These are phyloP conservation scores for Pollimyrus isidori DNA, from an alignment of 2,113 vertebrate species.

Conservation along the genomic window DNA sequence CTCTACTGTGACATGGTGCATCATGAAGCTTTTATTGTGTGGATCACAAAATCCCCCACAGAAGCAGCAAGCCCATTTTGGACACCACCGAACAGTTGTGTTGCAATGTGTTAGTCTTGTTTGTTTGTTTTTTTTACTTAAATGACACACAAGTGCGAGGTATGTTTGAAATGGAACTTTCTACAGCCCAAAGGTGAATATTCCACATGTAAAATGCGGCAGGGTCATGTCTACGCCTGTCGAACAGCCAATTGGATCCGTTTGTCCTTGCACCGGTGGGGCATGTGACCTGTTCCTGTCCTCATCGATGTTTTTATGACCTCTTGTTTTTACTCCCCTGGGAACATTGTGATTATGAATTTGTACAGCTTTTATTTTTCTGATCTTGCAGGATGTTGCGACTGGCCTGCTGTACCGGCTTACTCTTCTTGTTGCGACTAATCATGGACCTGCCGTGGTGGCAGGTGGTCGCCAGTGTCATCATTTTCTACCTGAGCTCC, in stretches of 20 bases:
- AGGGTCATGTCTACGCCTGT: background rate
- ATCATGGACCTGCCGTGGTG: constrained; percentile 75
- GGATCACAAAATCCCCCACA: background rate
- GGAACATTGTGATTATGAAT: background rate
- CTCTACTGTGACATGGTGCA: background rate
- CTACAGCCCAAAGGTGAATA: background rate
- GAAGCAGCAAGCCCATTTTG: background rate
- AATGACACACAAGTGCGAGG: background rate
- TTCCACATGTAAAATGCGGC: background rate
- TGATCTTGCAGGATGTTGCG: constrained; percentile 73
- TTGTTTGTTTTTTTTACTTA: background rate
- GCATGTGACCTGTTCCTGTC: background rate
- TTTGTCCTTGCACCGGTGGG: background rate
- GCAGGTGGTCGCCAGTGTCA: constrained; percentile 69
- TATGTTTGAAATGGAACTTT: background rate
- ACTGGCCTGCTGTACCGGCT: constrained; percentile 63
- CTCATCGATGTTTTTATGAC: background rate
- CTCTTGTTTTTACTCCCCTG: background rate
- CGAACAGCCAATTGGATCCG: background rate
- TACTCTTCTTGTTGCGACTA: constrained; percentile 75
- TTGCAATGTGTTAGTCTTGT: background rate
- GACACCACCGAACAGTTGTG: background rate
- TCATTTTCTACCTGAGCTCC: constrained; percentile 79
- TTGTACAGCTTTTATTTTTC: constrained; percentile 19
- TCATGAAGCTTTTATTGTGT: background rate